A percentile compares a stretch with the other conserved stretches of the same genome.
Evolutionary conservation across 35 echinoderm and acorn worm species (phyloP).

Genomic region (Ophioderma brevispina): DNA sequence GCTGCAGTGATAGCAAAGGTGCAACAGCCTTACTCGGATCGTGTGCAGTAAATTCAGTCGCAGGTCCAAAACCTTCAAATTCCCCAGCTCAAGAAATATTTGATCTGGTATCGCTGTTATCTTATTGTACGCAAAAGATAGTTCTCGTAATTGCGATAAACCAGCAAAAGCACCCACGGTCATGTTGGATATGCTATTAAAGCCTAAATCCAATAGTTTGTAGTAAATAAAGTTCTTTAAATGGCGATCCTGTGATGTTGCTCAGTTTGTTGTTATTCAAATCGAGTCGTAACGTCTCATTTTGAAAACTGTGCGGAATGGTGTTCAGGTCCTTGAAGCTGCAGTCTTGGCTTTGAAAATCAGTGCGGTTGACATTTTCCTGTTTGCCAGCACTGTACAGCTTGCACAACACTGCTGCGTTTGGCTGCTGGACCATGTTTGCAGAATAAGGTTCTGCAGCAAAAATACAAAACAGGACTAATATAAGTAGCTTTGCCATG

Average conservation of each 20-base stretch:
- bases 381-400: too few relatives aligned
- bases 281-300: too few relatives aligned
- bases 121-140: background rate
- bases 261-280: background rate
- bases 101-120: background rate
- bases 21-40: background rate
- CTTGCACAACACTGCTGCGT: too few relatives aligned
- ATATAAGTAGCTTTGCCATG: too few relatives aligned
- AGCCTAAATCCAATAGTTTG: background rate
- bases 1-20: background rate
- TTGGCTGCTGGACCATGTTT: too few relatives aligned
- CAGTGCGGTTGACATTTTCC: too few relatives aligned
- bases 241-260: background rate
- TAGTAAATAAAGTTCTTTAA: background rate
- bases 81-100: background rate
- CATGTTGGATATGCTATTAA: background rate
- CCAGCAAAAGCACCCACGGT: background rate
- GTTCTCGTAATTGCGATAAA: background rate
- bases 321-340: too few relatives aligned
- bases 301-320: too few relatives aligned
- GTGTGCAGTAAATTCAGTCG: background rate
- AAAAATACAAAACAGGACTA: too few relatives aligned
- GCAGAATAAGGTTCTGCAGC: too few relatives aligned
- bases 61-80: background rate
- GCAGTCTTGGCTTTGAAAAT: too few relatives aligned